Conservation (phyloP, 1,140 invertebrate genomes). For the Zaprionus davidi region DNA sequence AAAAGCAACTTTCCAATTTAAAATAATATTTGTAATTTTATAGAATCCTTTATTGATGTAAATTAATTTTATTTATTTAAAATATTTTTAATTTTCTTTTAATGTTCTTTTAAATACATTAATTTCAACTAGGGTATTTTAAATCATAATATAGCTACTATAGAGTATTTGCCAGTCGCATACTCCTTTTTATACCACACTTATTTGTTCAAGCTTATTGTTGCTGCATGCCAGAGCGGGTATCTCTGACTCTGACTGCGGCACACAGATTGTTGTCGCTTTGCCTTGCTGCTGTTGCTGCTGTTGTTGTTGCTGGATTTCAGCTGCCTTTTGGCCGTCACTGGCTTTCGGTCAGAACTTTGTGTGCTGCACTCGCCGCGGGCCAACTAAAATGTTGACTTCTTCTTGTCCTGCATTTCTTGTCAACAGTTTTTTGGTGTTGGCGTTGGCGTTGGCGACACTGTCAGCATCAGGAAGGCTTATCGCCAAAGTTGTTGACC, state of each 20-base stretch:
- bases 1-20: no score
- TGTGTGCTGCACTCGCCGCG: conserved; percentile 20
- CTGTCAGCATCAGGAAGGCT: neutral
- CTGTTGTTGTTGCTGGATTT: neutral
- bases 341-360: conserved; percentile 1
- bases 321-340: neutral
- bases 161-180: neutral
- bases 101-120: no score
- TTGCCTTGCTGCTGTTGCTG: conserved; percentile 10
- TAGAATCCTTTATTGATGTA: neutral
- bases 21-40: no score
- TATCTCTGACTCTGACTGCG: conserved; percentile 27
- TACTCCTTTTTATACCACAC: neutral
- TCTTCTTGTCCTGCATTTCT: conserved; percentile 8
- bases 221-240: conserved; percentile 11
- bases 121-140: no score
- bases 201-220: conserved; percentile 34
- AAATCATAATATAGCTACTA: no score
- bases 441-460: conserved; percentile 1
- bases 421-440: conserved; percentile 28
- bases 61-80: no score
- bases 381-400: conserved; percentile 20
- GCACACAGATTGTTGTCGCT: conserved; percentile 14
- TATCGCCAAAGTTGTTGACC: conserved; percentile 34
- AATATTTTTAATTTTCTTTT: no score